Evolutionary conservation across 2,797 vertebrate species (phyloP), one percentile per base, ranked within the genome.

Genomic region (Iguana delicatissima): DNA sequence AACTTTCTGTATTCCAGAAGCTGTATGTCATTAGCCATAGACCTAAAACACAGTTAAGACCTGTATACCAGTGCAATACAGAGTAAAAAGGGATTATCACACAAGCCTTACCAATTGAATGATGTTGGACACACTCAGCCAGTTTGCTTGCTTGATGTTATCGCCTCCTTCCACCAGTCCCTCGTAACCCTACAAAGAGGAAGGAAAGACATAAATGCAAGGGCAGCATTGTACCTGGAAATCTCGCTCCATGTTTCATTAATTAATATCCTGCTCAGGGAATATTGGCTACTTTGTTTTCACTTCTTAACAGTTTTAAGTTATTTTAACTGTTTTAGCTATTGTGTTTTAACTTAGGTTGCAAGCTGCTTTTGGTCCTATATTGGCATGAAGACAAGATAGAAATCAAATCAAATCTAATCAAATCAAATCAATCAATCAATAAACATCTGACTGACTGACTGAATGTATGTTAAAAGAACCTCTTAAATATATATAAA

Each of bases 111-210:
- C 99, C 98, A 98, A 97, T 91, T 99, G 99, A 95, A 99, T 99
- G 96, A 99, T 99, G 97, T 99, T 98, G 95, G 98, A 99, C 92
- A 99, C 99, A 0, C 98, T 99, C 86, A 99, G 98, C 99, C 99
- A 99, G 93, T 98, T 96, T 67, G 99, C 99, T 64, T 97, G 97
- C 94, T 98, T 98, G 93, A 99, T 99, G 96, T 99, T 98, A 90
- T 99, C 98, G 1, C 98, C 99, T 6, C 99, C 99, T 59, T 99
- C 99, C 94, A 99, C 99, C 88, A 99, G 97, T 52, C 99, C 99
- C 94, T 99, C 98, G 2, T 99, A 99, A 89, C 99, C 99, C 99
- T 99, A 96, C 0, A 1, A 91, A 86, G 84, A 55, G 72, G 80
- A 87, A 86, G 72, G 77, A 87, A 87, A 69, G 0, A 0, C 14